Percentiles rank a stretch among this genome's conserved stretches.
These are phyloP conservation scores for Campopleginae sp. DNA, from an alignment of 2,888 invertebrate genomes.

Conservation along the genomic window DNA sequence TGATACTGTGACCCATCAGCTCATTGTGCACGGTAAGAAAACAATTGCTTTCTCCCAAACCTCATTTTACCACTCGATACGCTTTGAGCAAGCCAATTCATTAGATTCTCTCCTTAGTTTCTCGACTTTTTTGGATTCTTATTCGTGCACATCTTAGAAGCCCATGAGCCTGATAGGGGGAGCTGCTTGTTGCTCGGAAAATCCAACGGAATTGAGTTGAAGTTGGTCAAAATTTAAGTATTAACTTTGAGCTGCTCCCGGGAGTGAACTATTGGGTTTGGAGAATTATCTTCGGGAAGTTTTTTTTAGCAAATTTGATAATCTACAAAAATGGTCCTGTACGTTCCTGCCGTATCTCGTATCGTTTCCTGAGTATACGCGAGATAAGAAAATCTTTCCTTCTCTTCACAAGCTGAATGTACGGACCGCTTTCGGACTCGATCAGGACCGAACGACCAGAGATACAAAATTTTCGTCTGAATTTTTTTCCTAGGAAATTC, in stretches of 20 bases:
- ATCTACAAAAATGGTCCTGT: background rate
- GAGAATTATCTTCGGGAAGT: background rate
- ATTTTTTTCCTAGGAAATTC: background rate
- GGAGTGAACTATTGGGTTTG: background rate
- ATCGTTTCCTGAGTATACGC: background rate
- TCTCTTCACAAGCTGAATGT: background rate
- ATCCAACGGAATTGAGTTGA: background rate
- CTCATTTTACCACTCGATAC: constrained; percentile 46
- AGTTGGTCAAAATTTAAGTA: background rate
- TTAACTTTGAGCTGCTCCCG: background rate
- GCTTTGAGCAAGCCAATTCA: constrained; percentile 33
- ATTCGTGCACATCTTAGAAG: constrained; percentile 50
- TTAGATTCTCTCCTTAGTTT: constrained; percentile 37
- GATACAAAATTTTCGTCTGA: background rate
- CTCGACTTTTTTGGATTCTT: background rate
- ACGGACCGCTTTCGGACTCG: background rate
- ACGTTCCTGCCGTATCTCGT: background rate
- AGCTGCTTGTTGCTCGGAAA: background rate
- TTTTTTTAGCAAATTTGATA: background rate
- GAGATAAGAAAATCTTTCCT: background rate
- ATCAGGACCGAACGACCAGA: background rate
- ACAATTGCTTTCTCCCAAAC: background rate
- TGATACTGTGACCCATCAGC: constrained; percentile 95
- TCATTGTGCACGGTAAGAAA: constrained; percentile 91
- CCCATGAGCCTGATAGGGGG: constrained; percentile 40